A percentile compares a stretch with the other conserved stretches of the same genome.
phyloP scores from a whole-genome alignment of 2,797 vertebrate genomes.

The Erpetoichthys calabaricus region DNA sequence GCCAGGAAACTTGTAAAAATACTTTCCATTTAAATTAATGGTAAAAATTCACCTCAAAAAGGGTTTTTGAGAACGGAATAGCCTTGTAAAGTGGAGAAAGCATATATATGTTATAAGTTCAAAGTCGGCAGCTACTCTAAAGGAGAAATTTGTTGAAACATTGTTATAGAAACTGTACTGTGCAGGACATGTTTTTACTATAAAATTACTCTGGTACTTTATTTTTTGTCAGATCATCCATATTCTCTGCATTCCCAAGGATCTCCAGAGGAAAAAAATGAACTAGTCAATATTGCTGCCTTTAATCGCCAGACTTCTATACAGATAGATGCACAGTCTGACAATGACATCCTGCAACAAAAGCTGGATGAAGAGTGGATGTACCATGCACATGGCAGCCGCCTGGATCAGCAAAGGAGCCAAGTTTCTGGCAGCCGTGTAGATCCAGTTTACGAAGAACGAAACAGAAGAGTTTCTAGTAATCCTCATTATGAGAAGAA shows the following conservation, averaged over 20 bases:
- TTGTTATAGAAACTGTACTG: too few relatives aligned
- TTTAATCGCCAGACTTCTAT: conserved; percentile 20
- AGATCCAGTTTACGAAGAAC: conserved; percentile 19
- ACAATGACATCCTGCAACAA: conserved; percentile 34
- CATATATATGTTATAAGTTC: too few relatives aligned
- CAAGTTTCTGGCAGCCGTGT: not conserved
- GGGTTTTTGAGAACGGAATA: too few relatives aligned
- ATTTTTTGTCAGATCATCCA: conserved; percentile 52
- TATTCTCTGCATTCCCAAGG: conserved; percentile 57
- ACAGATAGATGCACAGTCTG: conserved; percentile 27
- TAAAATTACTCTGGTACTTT: not conserved
- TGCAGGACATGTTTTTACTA: too few relatives aligned
- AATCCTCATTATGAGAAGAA: conserved; percentile 24
- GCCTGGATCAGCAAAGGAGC: conserved; percentile 30
- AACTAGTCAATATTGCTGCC: conserved; percentile 48
- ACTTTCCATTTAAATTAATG: too few relatives aligned
- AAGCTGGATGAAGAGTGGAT: conserved; percentile 70
- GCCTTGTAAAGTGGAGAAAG: too few relatives aligned
- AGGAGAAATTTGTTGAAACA: too few relatives aligned
- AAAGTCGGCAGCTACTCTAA: too few relatives aligned
- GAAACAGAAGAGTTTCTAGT: conserved; percentile 29
- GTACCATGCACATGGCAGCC: conserved; percentile 63
- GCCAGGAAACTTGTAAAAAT: too few relatives aligned
- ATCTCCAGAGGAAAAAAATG: conserved; percentile 37
- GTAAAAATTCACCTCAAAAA: too few relatives aligned